A percentile compares a stretch with the other conserved stretches of the same genome.
These are phyloP conservation scores for Okapia johnstoni DNA, from an alignment of 2,113 vertebrate species.

Conservation along the genomic window DNA sequence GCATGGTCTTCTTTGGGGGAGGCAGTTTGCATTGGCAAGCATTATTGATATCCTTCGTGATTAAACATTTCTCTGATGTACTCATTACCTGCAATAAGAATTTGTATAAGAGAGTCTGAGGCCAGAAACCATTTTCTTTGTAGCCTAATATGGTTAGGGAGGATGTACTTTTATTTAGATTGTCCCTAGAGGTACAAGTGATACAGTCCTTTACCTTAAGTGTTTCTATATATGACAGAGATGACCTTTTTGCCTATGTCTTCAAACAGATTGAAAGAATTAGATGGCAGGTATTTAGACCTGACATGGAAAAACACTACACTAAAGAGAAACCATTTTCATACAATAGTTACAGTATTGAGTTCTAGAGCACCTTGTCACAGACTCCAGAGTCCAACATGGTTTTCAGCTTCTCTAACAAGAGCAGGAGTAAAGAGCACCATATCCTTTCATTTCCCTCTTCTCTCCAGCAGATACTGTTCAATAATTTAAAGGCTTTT, in stretches of 20 bases:
- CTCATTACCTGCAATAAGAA: neutral
- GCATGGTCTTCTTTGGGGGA: neutral
- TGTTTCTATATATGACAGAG: neutral
- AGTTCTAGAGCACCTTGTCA: neutral
- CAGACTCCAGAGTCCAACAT: neutral
- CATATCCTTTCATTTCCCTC: neutral
- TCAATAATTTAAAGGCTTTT: neutral
- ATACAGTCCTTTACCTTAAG: neutral
- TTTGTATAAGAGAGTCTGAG: too few relatives aligned
- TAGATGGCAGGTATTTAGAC: neutral
- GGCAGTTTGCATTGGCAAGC: neutral
- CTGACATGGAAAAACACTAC: neutral
- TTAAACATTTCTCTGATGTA: neutral
- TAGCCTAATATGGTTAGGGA: neutral
- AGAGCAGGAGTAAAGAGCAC: neutral
- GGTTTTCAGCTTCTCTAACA: neutral
- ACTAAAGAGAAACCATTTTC: neutral
- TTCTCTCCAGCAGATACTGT: neutral
- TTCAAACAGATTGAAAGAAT: neutral
- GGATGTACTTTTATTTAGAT: too few relatives aligned
- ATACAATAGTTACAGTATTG: fast-evolving
- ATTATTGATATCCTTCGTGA: neutral
- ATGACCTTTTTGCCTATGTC: neutral
- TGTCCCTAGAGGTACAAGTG: neutral
- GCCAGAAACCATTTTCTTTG: neutral